These are phyloP conservation scores for Erebia palarica DNA, from an alignment of 2,888 invertebrate genomes.

Conservation along the genomic window DNA sequence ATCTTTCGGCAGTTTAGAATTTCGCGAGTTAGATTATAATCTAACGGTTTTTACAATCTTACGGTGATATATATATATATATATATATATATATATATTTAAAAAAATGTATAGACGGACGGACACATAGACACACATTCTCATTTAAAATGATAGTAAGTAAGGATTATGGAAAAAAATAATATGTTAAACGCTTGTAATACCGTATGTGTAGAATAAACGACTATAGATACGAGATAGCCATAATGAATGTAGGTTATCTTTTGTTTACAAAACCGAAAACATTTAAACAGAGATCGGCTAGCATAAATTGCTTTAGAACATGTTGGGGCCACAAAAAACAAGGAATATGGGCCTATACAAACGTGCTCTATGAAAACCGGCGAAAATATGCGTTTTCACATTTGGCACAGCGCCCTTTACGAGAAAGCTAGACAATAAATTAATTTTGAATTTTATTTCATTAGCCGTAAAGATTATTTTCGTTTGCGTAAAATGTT, in stretches of 20 bases:
- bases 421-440: conserved; percentile 25
- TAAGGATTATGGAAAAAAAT: too few species aligned
- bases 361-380: conserved; percentile 54
- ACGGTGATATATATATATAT: too few species aligned
- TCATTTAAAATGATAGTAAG: too few species aligned
- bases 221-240: conserved; percentile 4
- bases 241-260: conserved; percentile 22
- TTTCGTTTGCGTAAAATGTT: conserved; percentile 14
- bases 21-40: too few species aligned
- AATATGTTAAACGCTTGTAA: too few species aligned
- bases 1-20: too few species aligned
- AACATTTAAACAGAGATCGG: conserved; percentile 34
- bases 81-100: too few species aligned
- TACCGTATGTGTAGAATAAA: not conserved
- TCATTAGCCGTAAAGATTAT: conserved; percentile 17
- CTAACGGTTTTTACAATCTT: too few species aligned
- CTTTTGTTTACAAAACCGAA: conserved; percentile 25
- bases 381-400: conserved; percentile 62
- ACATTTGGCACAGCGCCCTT: conserved; percentile 55
- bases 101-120: too few species aligned
- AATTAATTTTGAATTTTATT: conserved; percentile 31
- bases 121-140: too few species aligned
- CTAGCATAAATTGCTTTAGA: conserved; percentile 34
- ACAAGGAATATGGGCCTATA: conserved; percentile 47
- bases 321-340: conserved; percentile 40